Percentiles rank a stretch among this genome's conserved stretches.
These are phyloP conservation scores for Rhopilema esculentum DNA, from an alignment of 30 jellyfish, hydroid and myxozoan species.

Conservation along the genomic window DNA sequence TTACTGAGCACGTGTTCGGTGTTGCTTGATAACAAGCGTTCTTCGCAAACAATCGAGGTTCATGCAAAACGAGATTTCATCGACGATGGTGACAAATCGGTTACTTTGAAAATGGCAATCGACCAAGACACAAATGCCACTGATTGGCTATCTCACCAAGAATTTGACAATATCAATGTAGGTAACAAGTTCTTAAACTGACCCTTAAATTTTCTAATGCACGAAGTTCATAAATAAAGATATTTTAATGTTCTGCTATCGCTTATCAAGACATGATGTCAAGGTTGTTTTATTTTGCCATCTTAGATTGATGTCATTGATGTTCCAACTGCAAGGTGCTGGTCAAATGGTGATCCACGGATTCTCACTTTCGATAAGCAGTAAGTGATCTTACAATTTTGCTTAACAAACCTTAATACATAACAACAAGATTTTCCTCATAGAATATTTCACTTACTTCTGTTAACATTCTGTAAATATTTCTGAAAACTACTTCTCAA, in stretches of 20 bases:
- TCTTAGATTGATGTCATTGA: slow-evolving; percentile 16
- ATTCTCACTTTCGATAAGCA: slow-evolving; percentile 8
- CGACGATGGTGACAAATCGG: slow-evolving; percentile 24
- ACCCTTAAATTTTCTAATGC: too few relatives aligned
- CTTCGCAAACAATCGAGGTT: slow-evolving; percentile 47
- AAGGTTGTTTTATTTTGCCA: background rate
- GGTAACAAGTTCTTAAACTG: too few relatives aligned
- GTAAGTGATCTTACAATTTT: background rate
- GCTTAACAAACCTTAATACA: too few relatives aligned
- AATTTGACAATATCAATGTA: too few relatives aligned
- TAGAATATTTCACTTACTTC: too few relatives aligned
- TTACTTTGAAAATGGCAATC: background rate
- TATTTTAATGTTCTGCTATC: too few relatives aligned
- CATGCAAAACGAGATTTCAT: slow-evolving; percentile 36
- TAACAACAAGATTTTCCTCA: too few relatives aligned
- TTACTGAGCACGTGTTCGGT: slow-evolving; percentile 63
- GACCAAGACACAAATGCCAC: background rate
- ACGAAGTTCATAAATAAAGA: too few relatives aligned
- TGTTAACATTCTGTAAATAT: too few relatives aligned
- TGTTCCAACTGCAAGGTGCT: slow-evolving; percentile 22
- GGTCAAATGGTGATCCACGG: slow-evolving; percentile 16
- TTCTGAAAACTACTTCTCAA: too few relatives aligned
- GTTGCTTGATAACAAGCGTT: slow-evolving; percentile 46
- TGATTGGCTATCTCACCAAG: slow-evolving; percentile 36
- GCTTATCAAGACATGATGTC: too few relatives aligned